A percentile compares a stretch with the other conserved stretches of the same genome.
phyloP scores from a whole-genome alignment of 2,113 vertebrate species.

The Otis tarda region DNA sequence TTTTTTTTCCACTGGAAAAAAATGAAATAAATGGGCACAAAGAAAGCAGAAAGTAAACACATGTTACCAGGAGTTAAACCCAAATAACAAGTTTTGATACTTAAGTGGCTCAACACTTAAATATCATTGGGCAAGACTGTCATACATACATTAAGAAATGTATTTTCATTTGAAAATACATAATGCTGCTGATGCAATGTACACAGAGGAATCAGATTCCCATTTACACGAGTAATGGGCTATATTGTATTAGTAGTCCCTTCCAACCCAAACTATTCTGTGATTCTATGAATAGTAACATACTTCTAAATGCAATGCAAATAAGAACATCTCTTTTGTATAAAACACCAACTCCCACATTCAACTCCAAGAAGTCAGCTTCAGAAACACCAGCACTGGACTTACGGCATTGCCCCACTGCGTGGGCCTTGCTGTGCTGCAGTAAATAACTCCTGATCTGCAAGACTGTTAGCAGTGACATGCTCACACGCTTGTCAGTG shows the following conservation, averaged over 20 bases:
- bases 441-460: accelerated
- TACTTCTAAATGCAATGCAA: not conserved
- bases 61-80: not conserved
- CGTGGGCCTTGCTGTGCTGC: not conserved
- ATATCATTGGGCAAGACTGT: not conserved
- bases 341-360: not conserved
- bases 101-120: not conserved
- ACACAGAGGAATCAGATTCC: not conserved
- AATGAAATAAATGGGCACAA: not conserved
- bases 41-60: not conserved
- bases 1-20: not conserved
- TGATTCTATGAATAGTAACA: not conserved
- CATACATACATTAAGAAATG: not conserved
- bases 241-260: not conserved
- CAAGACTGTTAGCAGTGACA: not conserved
- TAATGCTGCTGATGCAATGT: not conserved
- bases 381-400: not conserved
- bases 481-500: not conserved
- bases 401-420: not conserved
- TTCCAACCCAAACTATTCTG: too few relatives aligned
- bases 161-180: not conserved
- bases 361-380: not conserved
- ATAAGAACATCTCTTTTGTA: not conserved
- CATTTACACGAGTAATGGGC: not conserved
- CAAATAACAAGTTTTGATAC: not conserved